These are phyloP conservation scores for Epinephelus awoara DNA, from an alignment of 2,797 vertebrate species.

Conservation along the genomic window DNA sequence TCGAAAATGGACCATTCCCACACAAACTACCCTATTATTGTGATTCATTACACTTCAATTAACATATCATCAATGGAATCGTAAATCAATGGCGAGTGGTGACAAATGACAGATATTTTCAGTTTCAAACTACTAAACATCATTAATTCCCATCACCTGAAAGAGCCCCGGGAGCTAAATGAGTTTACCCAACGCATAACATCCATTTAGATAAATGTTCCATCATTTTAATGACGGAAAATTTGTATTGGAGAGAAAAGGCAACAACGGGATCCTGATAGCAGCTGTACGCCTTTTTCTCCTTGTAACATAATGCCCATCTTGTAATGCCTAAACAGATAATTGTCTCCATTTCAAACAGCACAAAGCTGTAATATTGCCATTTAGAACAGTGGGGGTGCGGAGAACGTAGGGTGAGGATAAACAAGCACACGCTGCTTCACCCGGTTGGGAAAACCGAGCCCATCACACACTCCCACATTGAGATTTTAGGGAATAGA, in stretches of 20 bases:
- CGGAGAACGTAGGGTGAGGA: slow-evolving; percentile 75
- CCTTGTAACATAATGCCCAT: slow-evolving; percentile 76
- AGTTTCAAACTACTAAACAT: slow-evolving; percentile 88
- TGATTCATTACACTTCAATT: slow-evolving; percentile 86
- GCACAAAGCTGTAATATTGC: slow-evolving; percentile 81
- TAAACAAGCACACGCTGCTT: slow-evolving; percentile 82
- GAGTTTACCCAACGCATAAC: slow-evolving; percentile 86
- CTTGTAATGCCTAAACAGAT: slow-evolving; percentile 87
- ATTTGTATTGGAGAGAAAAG: slow-evolving; percentile 70
- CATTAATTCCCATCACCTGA: slow-evolving; percentile 89
- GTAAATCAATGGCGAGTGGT: slow-evolving; percentile 84
- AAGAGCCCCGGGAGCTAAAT: slow-evolving; percentile 86
- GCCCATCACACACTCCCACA: slow-evolving; percentile 81
- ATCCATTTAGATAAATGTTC: slow-evolving; percentile 88
- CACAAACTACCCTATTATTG: slow-evolving; percentile 75
- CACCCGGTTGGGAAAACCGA: slow-evolving; percentile 72
- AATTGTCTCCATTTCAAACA: slow-evolving; percentile 86
- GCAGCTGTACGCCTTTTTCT: slow-evolving; percentile 76
- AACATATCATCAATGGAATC: slow-evolving; percentile 84
- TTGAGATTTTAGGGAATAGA: slow-evolving; percentile 79
- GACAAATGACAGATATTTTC: slow-evolving; percentile 88
- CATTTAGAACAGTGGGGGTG: slow-evolving; percentile 84
- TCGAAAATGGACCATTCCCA: slow-evolving; percentile 72
- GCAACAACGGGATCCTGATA: slow-evolving; percentile 73
- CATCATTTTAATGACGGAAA: slow-evolving; percentile 83